Evolutionary conservation across 2,797 vertebrate species (phyloP).

Genomic region (Hirundo rustica): DNA sequence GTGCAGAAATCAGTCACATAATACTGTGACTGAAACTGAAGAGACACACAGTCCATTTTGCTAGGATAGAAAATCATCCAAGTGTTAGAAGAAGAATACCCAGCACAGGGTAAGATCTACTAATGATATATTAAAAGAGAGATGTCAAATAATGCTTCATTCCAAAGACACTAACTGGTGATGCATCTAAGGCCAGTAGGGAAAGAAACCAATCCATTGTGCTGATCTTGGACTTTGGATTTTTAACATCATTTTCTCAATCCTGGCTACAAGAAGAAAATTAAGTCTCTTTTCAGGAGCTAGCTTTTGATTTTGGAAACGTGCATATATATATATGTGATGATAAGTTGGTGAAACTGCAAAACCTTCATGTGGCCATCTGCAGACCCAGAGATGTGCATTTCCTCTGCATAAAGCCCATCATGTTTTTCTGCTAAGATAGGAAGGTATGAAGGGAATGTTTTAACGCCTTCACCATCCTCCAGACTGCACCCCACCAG

Average conservation of each 20-base stretch:
- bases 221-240: not conserved
- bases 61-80: not conserved
- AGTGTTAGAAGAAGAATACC: not conserved
- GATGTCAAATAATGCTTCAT: not conserved
- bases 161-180: not conserved
- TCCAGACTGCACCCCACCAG: not conserved
- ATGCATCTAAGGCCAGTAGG: not conserved
- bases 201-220: not conserved
- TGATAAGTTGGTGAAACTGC: not conserved
- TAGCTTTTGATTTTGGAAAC: not conserved
- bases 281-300: not conserved
- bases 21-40: constrained; percentile 14
- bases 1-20: not conserved
- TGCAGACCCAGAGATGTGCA: not conserved
- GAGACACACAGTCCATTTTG: not conserved
- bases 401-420: not conserved
- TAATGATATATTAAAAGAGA: not conserved
- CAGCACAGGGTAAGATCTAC: not conserved
- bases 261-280: not conserved
- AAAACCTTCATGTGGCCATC: not conserved
- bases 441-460: not conserved
- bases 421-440: not conserved
- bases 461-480: not conserved
- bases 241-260: not conserved
- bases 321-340: not conserved